Percentiles rank a stretch among this genome's conserved stretches.
phyloP scores from a whole-genome alignment of 2,888 invertebrate genomes.

The Caradrina clavipalpis region DNA sequence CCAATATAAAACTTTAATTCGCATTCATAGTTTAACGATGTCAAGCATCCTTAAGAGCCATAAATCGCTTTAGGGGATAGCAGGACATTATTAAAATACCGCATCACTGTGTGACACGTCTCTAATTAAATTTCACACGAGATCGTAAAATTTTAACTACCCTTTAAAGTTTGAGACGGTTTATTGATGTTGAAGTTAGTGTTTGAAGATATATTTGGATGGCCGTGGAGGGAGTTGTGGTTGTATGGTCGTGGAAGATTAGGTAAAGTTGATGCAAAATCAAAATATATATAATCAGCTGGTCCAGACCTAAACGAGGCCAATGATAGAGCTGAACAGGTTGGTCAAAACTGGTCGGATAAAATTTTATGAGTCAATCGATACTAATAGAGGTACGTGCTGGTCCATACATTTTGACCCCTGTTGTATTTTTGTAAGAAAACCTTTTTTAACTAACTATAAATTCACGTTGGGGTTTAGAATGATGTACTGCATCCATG shows the following conservation, averaged over 20 bases:
- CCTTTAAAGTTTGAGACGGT: slow-evolving; percentile 81
- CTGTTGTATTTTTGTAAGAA: too few species aligned
- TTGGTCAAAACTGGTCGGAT: too few species aligned
- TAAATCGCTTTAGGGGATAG: slow-evolving; percentile 79
- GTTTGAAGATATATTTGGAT: slow-evolving; percentile 40
- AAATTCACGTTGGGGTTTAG: too few species aligned
- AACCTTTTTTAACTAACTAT: too few species aligned
- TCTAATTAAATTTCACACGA: slow-evolving; percentile 88
- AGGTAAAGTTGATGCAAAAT: neutral
- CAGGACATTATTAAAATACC: slow-evolving; percentile 87
- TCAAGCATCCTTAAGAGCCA: slow-evolving; percentile 73
- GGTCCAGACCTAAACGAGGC: too few species aligned
- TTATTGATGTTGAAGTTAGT: slow-evolving; percentile 69
- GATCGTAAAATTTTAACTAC: slow-evolving; percentile 85
- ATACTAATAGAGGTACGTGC: too few species aligned
- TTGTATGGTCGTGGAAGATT: neutral
- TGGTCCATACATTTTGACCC: too few species aligned
- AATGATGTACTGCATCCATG: too few species aligned
- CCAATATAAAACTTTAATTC: slow-evolving; percentile 79
- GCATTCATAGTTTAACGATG: slow-evolving; percentile 76
- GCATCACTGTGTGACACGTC: slow-evolving; percentile 81
- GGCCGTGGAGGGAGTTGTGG: slow-evolving; percentile 25
- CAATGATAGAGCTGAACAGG: too few species aligned
- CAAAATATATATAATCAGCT: too few species aligned
- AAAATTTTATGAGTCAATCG: too few species aligned